Conservation (phyloP, 2,797 vertebrate genomes). For the Dicrostonyx torquatus region DNA sequence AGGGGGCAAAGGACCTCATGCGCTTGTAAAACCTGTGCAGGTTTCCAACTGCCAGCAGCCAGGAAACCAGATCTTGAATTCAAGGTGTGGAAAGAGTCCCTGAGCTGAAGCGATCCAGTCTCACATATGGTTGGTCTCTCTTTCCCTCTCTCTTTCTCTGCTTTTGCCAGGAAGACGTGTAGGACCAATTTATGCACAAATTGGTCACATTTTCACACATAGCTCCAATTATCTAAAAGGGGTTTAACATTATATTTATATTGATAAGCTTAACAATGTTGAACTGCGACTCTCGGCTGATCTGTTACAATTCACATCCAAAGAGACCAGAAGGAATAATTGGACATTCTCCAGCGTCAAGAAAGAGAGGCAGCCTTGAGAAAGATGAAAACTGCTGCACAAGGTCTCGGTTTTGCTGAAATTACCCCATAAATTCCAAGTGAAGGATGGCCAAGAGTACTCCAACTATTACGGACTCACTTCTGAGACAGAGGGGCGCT, state of each 20-base stretch:
- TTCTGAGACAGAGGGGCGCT: constrained; percentile 78
- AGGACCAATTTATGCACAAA: constrained; percentile 86
- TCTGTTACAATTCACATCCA: constrained; percentile 88
- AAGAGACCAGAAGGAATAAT: constrained; percentile 89
- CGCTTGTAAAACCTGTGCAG: constrained; percentile 75
- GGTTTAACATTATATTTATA: constrained; percentile 89
- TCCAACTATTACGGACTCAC: constrained; percentile 84
- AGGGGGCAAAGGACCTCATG: background rate
- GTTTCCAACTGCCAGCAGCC: constrained; percentile 77
- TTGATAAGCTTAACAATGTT: constrained; percentile 89
- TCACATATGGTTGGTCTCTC: constrained; percentile 75
- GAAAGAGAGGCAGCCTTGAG: constrained; percentile 88
- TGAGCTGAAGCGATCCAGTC: constrained; percentile 79
- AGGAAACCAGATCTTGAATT: constrained; percentile 77
- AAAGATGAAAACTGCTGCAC: constrained; percentile 86
- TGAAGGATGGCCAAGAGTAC: constrained; percentile 86
- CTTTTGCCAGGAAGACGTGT: constrained; percentile 82
- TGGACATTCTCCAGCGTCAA: constrained; percentile 88
- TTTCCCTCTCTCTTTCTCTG: constrained; percentile 62
- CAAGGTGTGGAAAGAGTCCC: constrained; percentile 81
- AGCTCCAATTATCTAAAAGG: constrained; percentile 88
- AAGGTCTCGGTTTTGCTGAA: constrained; percentile 87
- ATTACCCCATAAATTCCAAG: constrained; percentile 88
- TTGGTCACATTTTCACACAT: constrained; percentile 88
- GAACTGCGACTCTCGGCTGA: constrained; percentile 87